Evolutionary conservation across 1,140 invertebrate species (phyloP), one percentile per base, ranked within the genome.

Genomic region (Bombus impatiens): DNA sequence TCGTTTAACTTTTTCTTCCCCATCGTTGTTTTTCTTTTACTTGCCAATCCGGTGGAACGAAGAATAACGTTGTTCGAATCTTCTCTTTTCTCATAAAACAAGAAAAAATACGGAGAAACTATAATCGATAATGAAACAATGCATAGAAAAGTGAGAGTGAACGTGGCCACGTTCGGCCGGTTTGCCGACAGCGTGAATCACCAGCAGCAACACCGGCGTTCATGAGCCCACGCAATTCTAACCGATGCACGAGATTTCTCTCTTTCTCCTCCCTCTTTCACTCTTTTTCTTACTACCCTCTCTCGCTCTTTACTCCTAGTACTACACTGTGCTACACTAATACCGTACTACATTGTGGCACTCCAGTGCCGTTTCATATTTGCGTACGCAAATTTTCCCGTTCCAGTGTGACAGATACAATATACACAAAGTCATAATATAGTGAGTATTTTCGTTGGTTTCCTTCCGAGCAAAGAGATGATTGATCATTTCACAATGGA

Each of bases 101-200:
- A 59, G 32, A 57, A 18, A 72, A 13, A n/a, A 35, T 32, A 18
- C 32, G 28, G 68, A 47, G 3, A 59, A 68, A 68, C 65, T n/a
- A 80, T n/a, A 62, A 62, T 70, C 32, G 18, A 74, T 53, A 57
- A 86, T 88, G 86, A 87, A 67, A 87, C 92, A 87, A 92, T 90
- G 91, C 81, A 76, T 28, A 78, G 78, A 86, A 90, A 87, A 91
- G 91, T 92, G 90, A 91, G 91, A 93, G 91, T 88, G 82, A 89
- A 88, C 82, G 90, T 78, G 82, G 86, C 86, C 81, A 79, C 83
- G 89, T 89, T 86, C 74, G 82, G 80, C 89, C 84, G 89, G 87
- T 87, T 87, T 85, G 83, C 79, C 89, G 86, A 89, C 86, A 77
- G 90, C 81, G 91, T 93, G 92, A 93, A 93, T 93, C 93, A 93